Evolutionary conservation across 2,888 invertebrate genomes (phyloP).

Genomic region (Watsonalla binaria): DNA sequence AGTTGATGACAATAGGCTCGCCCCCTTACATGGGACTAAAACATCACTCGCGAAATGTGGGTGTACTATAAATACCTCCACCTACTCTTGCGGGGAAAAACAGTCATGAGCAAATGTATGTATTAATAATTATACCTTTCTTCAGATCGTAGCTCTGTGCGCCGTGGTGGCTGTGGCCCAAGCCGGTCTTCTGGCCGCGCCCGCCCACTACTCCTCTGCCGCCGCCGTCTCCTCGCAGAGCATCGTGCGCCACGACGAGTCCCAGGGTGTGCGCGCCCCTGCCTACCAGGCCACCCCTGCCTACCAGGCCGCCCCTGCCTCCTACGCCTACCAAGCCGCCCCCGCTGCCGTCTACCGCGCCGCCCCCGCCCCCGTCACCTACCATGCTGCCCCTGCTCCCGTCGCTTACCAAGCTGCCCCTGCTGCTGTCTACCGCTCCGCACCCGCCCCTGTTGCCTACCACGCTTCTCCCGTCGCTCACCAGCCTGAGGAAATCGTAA

Average conservation of each 20-base stretch:
- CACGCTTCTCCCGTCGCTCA: slow-evolving; percentile 17
- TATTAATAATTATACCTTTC: not conserved
- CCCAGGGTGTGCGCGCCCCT: slow-evolving; percentile 19
- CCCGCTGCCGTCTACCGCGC: slow-evolving; percentile 20
- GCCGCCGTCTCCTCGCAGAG: slow-evolving; percentile 45
- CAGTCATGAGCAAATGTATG: not conserved
- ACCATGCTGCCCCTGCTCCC: slow-evolving; percentile 26
- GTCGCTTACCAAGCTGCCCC: slow-evolving; percentile 33
- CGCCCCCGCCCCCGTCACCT: slow-evolving; percentile 19
- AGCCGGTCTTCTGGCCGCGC: slow-evolving; percentile 28
- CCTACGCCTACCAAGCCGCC: slow-evolving; percentile 9
- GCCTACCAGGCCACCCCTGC: slow-evolving; percentile 27
- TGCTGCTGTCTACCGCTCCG: slow-evolving; percentile 21
- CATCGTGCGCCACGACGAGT: slow-evolving; percentile 37
- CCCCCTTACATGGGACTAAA: too few species aligned
- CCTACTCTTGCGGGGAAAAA: not conserved
- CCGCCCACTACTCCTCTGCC: slow-evolving; percentile 51
- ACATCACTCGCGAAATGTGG: too few species aligned
- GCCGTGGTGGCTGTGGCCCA: slow-evolving; percentile 26
- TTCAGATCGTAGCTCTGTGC: slow-evolving; percentile 26
- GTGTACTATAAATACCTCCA: too few species aligned
- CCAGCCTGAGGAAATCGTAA: slow-evolving; percentile 7
- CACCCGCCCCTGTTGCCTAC: slow-evolving; percentile 28
- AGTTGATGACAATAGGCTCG: too few species aligned
- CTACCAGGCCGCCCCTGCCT: slow-evolving; percentile 24